These are phyloP conservation scores for Onychostoma macrolepis DNA, from an alignment of 2,113 vertebrate genomes.

Conservation along the genomic window DNA sequence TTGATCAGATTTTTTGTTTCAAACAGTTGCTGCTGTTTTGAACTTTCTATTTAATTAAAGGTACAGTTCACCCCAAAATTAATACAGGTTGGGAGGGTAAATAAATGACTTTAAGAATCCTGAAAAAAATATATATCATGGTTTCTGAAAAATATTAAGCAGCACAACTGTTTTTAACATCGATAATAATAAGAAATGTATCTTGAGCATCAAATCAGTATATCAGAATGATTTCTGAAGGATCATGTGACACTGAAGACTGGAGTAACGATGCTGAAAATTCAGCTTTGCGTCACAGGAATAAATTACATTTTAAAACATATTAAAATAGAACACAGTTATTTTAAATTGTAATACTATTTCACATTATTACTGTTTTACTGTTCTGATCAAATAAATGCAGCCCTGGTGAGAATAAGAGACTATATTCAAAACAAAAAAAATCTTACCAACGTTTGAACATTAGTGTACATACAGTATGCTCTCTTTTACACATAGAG, in stretches of 20 bases:
- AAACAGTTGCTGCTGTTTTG: too few relatives aligned
- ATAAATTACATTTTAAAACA: too few relatives aligned
- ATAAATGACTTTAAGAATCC: neutral
- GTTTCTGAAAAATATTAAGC: neutral
- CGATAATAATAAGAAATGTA: neutral
- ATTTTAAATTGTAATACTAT: neutral
- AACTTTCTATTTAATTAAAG: neutral
- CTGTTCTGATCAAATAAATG: neutral
- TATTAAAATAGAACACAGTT: neutral
- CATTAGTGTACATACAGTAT: neutral
- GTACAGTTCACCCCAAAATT: too few relatives aligned
- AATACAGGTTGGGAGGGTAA: neutral
- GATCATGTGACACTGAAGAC: neutral
- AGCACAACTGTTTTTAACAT: neutral
- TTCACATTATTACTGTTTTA: neutral
- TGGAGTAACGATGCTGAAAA: neutral
- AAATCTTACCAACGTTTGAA: neutral
- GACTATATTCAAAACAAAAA: neutral
- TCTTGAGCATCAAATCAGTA: neutral
- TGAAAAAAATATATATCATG: neutral
- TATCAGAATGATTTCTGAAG: neutral
- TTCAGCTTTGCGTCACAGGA: neutral
- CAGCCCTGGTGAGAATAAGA: neutral
- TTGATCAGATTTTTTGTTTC: neutral
- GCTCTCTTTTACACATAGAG: neutral